Conservation (phyloP, 2,888 invertebrate species). For the Trilocha varians region DNA sequence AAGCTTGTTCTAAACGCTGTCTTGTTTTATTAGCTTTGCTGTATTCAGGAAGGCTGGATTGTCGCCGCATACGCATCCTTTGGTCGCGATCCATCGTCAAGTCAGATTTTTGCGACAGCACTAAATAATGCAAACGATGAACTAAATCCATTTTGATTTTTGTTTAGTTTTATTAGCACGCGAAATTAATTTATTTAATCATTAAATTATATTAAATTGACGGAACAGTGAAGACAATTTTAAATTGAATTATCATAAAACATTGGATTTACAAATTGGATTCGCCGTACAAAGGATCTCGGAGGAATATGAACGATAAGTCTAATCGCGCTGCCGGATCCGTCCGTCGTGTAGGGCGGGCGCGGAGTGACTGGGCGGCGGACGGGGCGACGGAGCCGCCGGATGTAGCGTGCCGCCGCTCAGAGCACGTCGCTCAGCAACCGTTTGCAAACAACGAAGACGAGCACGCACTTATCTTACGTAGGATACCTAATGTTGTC, state of each 20-base stretch:
- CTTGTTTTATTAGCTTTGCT: slow-evolving; percentile 53
- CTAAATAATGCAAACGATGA: slow-evolving; percentile 64
- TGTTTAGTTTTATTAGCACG: not conserved
- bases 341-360: slow-evolving; percentile 40
- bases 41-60: slow-evolving; percentile 66
- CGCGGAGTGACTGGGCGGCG: slow-evolving; percentile 46
- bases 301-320: slow-evolving; percentile 3
- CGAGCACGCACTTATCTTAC: slow-evolving; percentile 13
- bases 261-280: not conserved
- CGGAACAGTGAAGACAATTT: no score
- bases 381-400: slow-evolving; percentile 31
- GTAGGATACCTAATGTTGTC: no score
- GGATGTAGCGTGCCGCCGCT: slow-evolving; percentile 48
- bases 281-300: not conserved
- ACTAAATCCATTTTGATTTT: slow-evolving; percentile 55
- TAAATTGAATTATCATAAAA: not conserved
- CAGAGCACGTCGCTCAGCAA: slow-evolving; percentile 51
- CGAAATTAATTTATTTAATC: slow-evolving; percentile 3
- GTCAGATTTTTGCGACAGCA: slow-evolving; percentile 66
- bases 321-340: slow-evolving; percentile 4
- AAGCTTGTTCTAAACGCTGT: slow-evolving; percentile 56
- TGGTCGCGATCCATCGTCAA: slow-evolving; percentile 68
- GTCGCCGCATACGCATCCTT: slow-evolving; percentile 57
- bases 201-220: no score
- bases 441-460: slow-evolving; percentile 60